Base-by-base conservation (phyloP, 92 coral and sea anemone species). In the Blastomussa wellsi region DNA sequence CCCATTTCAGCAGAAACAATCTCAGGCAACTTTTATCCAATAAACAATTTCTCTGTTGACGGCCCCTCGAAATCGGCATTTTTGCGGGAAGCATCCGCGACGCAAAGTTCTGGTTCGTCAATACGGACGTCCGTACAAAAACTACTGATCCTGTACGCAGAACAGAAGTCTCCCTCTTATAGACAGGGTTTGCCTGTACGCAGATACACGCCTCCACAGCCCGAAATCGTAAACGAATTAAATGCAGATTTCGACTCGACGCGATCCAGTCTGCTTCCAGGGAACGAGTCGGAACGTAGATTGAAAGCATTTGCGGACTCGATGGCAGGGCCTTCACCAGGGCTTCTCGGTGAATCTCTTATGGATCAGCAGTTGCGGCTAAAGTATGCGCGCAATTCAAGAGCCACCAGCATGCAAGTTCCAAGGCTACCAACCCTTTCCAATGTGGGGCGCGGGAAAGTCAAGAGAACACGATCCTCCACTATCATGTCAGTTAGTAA, bases 361-460 rank as follows among this genome's bases (percentile, higher is more conserved):
- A 65, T 86, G 76, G 98, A 94, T 60, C 90, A 71, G 29, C 93
- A 90, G 82, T 36, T 90, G 14, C 87, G 98, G 38, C 9, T 70
- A 48, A 92, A 88, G 85, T 67, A 88, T 57, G 87, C 94, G 12
- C 93, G 95, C 37, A 74, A 88, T 64, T 80, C 77, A 11, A 82
- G 98, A 49, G 93, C 98, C 47, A 74, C 98, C 28, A 94, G 98
- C 42, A 74, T 92, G 90, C 93, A 92, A 71, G 94, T 86, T 15
- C 90, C 91, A 38, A 82, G 47, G 80, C 31, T 90, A 64, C 95
- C 95, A 20, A 70, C 92, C 13, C 59, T 70, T 52, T 57, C 80
- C 11, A 74, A 78, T 5, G 39, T 68, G 68, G 82, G 83, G 32
- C 78, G 82, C 7, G 88, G 89, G 29, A 86, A 84, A 78, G 71